Evolutionary conservation across 2,113 vertebrate species (phyloP).

Genomic region (Rattus rattus): DNA sequence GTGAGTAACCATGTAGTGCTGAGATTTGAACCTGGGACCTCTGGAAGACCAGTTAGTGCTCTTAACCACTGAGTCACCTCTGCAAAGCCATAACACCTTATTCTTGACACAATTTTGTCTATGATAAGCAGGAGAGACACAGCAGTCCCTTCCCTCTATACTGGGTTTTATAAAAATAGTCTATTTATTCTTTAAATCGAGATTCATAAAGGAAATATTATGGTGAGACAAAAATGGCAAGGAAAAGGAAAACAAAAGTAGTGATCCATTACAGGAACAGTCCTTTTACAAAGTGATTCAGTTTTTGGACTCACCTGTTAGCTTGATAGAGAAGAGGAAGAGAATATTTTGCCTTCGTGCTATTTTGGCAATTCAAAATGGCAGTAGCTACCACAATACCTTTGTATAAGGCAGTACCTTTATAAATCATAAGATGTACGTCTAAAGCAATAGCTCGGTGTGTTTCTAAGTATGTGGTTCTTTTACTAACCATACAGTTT

Average conservation of each 20-base stretch:
- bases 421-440: not conserved
- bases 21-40: not conserved
- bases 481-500: slow-evolving; percentile 14
- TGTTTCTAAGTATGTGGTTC: not conserved
- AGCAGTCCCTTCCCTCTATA: not conserved
- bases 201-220: slow-evolving; percentile 15
- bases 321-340: not conserved
- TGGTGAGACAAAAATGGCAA: slow-evolving; percentile 11
- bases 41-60: not conserved
- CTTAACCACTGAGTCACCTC: not conserved
- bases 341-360: not conserved
- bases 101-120: not conserved
- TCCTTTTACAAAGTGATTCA: not conserved
- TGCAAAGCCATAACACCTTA: not conserved
- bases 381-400: not conserved
- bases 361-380: not conserved
- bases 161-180: not conserved
- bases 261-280: not conserved
- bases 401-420: not conserved
- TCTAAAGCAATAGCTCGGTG: not conserved
- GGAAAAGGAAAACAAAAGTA: not conserved
- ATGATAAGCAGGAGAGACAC: not conserved
- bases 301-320: not conserved
- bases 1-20: not conserved
- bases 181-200: not conserved